Conservation (phyloP, 2,797 vertebrate genomes). For the Chelon labrosus region DNA sequence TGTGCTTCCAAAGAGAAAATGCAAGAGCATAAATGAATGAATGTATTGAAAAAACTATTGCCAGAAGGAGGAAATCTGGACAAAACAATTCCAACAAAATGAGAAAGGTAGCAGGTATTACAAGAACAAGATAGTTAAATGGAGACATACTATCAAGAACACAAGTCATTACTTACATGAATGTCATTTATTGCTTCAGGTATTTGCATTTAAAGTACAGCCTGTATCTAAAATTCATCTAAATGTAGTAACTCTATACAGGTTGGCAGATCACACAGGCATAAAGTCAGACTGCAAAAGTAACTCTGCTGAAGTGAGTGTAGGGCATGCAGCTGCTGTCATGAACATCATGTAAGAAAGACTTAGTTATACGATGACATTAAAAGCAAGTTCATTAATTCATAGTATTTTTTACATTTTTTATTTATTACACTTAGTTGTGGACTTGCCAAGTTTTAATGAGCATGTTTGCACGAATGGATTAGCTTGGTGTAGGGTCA, state of each 20-base stretch:
- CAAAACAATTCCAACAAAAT: constrained; percentile 38
- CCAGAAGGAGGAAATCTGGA: constrained; percentile 39
- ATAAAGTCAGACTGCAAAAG: constrained; percentile 38
- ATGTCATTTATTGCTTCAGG: constrained; percentile 87
- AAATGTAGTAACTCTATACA: constrained; percentile 57
- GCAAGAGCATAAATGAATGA: constrained; percentile 14
- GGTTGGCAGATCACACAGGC: constrained; percentile 44
- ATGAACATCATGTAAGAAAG: neutral
- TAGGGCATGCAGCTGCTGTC: constrained; percentile 16
- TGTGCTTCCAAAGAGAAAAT: constrained; percentile 38
- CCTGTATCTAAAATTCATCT: constrained; percentile 70
- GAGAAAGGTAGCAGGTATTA: neutral
- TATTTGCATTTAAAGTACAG: constrained; percentile 81
- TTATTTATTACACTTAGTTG: neutral
- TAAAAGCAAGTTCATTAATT: neutral
- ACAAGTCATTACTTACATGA: constrained; percentile 69
- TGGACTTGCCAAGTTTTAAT: neutral
- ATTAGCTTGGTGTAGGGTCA: too few species aligned
- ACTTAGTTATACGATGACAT: neutral
- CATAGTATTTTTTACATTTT: neutral
- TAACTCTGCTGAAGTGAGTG: constrained; percentile 26
- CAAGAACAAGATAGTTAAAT: constrained; percentile 3
- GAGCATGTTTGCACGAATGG: neutral
- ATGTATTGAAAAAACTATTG: constrained; percentile 33
- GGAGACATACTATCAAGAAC: constrained; percentile 44